Evolutionary conservation across 2,888 invertebrate species (phyloP).

Genomic region (Drosophila neotestacea): DNA sequence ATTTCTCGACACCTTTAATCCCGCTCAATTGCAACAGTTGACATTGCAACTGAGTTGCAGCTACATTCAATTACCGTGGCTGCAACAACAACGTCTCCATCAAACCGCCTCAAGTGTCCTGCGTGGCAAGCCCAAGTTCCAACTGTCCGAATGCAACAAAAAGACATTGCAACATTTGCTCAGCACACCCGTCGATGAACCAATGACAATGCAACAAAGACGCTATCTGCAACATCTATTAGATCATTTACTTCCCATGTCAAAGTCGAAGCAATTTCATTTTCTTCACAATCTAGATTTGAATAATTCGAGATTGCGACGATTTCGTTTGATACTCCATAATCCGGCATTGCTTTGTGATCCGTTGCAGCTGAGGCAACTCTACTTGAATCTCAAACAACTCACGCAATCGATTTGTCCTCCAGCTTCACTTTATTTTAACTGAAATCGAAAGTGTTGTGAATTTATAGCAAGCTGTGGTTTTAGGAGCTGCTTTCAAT

Average conservation of each 20-base stretch:
- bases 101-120: not conserved
- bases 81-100: conserved; percentile 12
- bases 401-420: not conserved
- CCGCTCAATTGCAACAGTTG: conserved; percentile 19
- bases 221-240: conserved; percentile 16
- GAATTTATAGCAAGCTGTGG: too few relatives aligned
- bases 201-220: conserved; percentile 8
- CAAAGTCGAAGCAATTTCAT: not conserved
- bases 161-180: not conserved
- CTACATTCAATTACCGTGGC: not conserved
- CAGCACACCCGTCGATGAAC: conserved; percentile 7
- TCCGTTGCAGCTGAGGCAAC: conserved; percentile 6
- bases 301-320: not conserved
- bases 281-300: not conserved
- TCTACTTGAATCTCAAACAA: conserved; percentile 5
- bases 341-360: conserved; percentile 18
- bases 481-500: not conserved
- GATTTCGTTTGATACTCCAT: conserved; percentile 10
- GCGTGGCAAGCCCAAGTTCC: not conserved
- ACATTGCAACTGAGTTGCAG: conserved; percentile 6
- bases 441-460: not conserved
- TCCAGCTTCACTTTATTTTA: not conserved
- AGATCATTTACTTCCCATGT: conserved; percentile 21
- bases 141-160: not conserved
- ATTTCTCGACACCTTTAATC: conserved; percentile 12